Percentiles rank a stretch among this genome's conserved stretches.
phyloP scores from a whole-genome alignment of 2,888 invertebrate species.

The Spodoptera littoralis region DNA sequence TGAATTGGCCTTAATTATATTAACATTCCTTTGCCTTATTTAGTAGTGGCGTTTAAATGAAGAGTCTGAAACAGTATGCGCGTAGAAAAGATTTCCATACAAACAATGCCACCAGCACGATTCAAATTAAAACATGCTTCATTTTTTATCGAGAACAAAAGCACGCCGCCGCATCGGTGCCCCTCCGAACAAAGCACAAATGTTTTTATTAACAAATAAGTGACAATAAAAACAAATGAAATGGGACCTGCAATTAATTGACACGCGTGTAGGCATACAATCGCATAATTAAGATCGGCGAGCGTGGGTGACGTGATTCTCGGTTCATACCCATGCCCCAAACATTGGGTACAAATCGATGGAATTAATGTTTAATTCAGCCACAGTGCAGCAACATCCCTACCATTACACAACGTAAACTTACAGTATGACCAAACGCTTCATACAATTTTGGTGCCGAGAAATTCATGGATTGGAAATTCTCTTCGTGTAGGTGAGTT shows the following conservation, averaged over 20 bases:
- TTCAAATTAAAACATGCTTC: slow-evolving; percentile 19
- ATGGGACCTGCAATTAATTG: slow-evolving; percentile 70
- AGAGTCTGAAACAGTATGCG: slow-evolving; percentile 1
- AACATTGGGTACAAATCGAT: slow-evolving; percentile 60
- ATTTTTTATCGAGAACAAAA: slow-evolving; percentile 41
- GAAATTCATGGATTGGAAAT: slow-evolving; percentile 50
- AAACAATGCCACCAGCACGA: slow-evolving; percentile 26
- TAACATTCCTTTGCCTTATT: too few relatives aligned
- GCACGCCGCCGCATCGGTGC: slow-evolving; percentile 21
- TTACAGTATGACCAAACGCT: slow-evolving; percentile 27
- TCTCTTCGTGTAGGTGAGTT: slow-evolving; percentile 67
- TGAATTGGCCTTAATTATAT: too few relatives aligned
- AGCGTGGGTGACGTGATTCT: slow-evolving; percentile 72
- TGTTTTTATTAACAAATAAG: slow-evolving; percentile 58
- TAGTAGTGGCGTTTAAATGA: too few relatives aligned
- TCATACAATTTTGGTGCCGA: slow-evolving; percentile 15
- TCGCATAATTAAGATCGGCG: slow-evolving; percentile 75
- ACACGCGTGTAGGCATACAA: slow-evolving; percentile 72
- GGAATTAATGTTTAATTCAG: slow-evolving; percentile 61
- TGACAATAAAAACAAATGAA: slow-evolving; percentile 58
- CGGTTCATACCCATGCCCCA: slow-evolving; percentile 44
- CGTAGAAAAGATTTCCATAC: slow-evolving; percentile 1
- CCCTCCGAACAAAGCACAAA: slow-evolving; percentile 50
- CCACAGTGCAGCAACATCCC: slow-evolving; percentile 49
- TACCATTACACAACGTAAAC: neutral